A percentile compares a stretch with the other conserved stretches of the same genome.
Conservation (phyloP, 2,113 vertebrate species). For the Tursiops truncatus region DNA sequence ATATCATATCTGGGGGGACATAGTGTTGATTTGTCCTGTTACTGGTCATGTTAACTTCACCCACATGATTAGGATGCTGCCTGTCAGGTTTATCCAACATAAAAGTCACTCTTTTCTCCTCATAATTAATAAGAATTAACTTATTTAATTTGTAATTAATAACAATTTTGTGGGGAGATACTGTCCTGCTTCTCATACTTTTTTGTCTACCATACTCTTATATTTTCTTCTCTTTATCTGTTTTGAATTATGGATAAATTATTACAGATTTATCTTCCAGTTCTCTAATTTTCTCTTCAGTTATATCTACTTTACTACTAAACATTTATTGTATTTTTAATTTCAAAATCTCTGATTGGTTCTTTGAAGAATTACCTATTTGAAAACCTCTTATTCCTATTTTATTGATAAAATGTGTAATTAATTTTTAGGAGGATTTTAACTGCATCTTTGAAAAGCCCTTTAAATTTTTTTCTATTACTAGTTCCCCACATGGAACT, state of each 20-base stretch:
- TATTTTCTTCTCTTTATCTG: neutral
- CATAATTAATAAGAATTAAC: neutral
- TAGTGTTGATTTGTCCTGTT: neutral
- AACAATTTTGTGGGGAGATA: neutral
- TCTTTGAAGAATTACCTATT: neutral
- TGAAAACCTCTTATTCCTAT: neutral
- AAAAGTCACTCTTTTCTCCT: neutral
- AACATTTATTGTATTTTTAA: neutral
- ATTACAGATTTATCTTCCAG: neutral
- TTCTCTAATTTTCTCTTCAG: conserved; percentile 49
- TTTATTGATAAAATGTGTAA: neutral
- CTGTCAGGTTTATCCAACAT: neutral
- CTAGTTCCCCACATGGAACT: neutral
- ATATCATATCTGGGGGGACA: no score
- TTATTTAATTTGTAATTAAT: conserved; percentile 20
- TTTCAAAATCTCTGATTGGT: neutral
- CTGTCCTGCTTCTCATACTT: neutral
- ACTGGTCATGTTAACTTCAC: neutral
- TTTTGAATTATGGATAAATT: conserved; percentile 15
- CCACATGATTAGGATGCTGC: neutral
- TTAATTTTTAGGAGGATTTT: conserved; percentile 22
- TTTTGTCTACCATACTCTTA: neutral
- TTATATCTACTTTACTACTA: neutral
- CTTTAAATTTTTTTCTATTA: neutral
- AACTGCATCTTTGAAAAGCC: neutral